These are phyloP conservation scores for Panzeria rudis DNA, from an alignment of 2,888 invertebrate genomes.

Conservation along the genomic window DNA sequence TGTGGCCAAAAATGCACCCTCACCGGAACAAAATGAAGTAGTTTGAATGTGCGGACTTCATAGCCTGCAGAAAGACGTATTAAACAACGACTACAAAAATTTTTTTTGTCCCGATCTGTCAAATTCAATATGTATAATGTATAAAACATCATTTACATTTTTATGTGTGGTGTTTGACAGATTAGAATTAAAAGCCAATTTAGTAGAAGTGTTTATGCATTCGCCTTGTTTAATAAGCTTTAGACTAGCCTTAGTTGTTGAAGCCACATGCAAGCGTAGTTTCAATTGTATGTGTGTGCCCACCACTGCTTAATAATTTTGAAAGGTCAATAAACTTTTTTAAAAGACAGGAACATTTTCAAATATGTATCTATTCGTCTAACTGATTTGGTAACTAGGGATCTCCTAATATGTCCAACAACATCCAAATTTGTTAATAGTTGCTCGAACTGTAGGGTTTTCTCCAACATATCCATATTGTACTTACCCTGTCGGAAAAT, in stretches of 20 bases:
- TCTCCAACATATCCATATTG: background rate
- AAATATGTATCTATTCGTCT: background rate
- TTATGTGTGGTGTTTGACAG: too few relatives aligned
- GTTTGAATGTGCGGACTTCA: too few relatives aligned
- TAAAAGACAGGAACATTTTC: background rate
- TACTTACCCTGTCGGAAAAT: too few relatives aligned
- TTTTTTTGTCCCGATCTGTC: too few relatives aligned
- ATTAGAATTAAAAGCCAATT: too few relatives aligned
- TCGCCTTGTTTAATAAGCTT: background rate
- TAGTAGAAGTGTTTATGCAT: too few relatives aligned
- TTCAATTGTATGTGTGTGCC: background rate
- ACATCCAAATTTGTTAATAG: background rate
- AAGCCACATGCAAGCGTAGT: background rate
- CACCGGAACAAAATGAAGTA: too few relatives aligned
- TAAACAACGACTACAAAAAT: too few relatives aligned
- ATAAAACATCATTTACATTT: too few relatives aligned
- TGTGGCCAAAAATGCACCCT: too few relatives aligned
- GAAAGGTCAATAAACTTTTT: slow-evolving; percentile 13
- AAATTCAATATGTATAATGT: too few relatives aligned
- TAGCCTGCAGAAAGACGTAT: too few relatives aligned
- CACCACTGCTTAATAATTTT: background rate
- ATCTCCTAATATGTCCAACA: slow-evolving; percentile 9
- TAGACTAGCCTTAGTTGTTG: background rate
- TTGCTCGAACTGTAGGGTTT: slow-evolving; percentile 23
- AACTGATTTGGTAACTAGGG: background rate